Percentiles rank a stretch among this genome's conserved stretches.
These are phyloP conservation scores for Aporophyla lueneburgensis DNA, from an alignment of 2,888 invertebrate species.

Conservation along the genomic window DNA sequence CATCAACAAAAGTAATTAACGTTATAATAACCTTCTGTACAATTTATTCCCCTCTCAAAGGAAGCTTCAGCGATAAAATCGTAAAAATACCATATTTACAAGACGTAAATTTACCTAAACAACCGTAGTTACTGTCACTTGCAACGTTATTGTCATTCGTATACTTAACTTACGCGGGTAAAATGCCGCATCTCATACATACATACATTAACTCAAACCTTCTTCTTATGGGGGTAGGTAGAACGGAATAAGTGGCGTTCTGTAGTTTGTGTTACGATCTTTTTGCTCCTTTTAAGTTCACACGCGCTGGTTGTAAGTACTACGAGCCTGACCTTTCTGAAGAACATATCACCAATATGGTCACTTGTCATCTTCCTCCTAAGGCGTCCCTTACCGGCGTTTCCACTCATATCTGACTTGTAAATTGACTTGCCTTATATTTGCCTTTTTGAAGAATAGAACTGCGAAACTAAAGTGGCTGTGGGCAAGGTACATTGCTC, in stretches of 20 bases:
- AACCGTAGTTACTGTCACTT: slow-evolving; percentile 35
- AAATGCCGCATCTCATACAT: slow-evolving; percentile 34
- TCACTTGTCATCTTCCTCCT: background rate
- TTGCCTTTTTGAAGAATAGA: too few species aligned
- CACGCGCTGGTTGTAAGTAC: background rate
- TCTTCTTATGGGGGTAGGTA: background rate
- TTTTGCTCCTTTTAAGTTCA: background rate
- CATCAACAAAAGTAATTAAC: background rate
- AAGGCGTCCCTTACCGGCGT: background rate
- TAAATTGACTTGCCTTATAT: too few species aligned
- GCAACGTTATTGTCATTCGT: slow-evolving; percentile 19
- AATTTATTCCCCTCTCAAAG: slow-evolving; percentile 2
- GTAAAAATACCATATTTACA: slow-evolving; percentile 57
- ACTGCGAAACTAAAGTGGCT: too few species aligned
- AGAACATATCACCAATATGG: background rate
- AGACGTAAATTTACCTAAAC: slow-evolving; percentile 44
- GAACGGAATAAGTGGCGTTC: background rate
- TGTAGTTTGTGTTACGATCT: background rate
- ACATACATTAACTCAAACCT: background rate
- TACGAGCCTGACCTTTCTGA: background rate
- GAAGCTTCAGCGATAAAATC: slow-evolving; percentile 57
- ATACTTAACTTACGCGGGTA: background rate
- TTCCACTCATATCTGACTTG: background rate
- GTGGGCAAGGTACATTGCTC: too few species aligned
- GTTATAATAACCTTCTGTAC: slow-evolving; percentile 16